Conservation (phyloP, 2,888 invertebrate species). For the Argyra leucocephala region DNA sequence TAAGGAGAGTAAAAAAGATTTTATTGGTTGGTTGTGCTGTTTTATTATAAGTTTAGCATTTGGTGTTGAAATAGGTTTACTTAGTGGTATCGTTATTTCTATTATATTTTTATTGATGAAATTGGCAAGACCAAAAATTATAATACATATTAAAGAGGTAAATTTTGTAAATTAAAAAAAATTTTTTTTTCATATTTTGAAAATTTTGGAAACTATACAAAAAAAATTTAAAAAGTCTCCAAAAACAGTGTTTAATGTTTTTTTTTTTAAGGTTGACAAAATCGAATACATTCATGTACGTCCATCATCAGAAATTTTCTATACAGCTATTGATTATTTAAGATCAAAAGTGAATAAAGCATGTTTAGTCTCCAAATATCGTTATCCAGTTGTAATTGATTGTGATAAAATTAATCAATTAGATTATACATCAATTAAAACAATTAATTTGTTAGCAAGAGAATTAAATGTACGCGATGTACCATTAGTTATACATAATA, state of each 20-base stretch:
- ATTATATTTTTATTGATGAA: constrained; percentile 55
- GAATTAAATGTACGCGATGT: constrained; percentile 49
- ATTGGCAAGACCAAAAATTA: constrained; percentile 54
- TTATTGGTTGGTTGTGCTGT: constrained; percentile 57
- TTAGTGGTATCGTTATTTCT: constrained; percentile 59
- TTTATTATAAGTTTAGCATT: constrained; percentile 57
- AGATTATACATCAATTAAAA: constrained; percentile 60
- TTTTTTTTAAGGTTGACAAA: constrained; percentile 41
- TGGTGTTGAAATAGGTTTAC: constrained; percentile 71
- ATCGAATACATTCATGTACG: constrained; percentile 50
- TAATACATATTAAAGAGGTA: constrained; percentile 32
- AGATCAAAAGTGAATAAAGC: constrained; percentile 49
- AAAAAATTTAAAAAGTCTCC: background rate
- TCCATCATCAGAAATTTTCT: constrained; percentile 59
- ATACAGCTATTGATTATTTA: constrained; percentile 59
- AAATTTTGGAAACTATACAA: no score
- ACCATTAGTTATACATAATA: constrained; percentile 41
- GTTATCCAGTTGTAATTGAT: constrained; percentile 53
- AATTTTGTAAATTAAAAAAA: background rate
- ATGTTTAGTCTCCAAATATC: constrained; percentile 42
- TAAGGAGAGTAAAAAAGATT: constrained; percentile 52
- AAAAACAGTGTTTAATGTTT: constrained; percentile 14
- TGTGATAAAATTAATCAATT: constrained; percentile 54
- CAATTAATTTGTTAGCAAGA: constrained; percentile 49
- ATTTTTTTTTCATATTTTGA: background rate